Base-by-base conservation (phyloP, 2,113 vertebrate genomes). In the Ondatra zibethicus region DNA sequence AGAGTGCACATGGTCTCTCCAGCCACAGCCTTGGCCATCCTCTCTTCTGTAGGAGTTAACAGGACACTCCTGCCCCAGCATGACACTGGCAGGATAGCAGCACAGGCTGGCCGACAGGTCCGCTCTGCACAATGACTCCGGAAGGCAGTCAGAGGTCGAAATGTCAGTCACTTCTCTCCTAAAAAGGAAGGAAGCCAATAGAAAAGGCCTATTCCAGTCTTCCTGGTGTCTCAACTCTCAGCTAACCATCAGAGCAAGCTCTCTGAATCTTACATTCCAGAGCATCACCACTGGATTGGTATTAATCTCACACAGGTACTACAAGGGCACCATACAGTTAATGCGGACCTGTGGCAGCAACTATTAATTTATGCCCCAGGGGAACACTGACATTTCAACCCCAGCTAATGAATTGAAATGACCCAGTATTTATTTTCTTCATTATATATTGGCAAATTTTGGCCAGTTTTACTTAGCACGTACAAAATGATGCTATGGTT, bases 21-120 rank as follows among this genome's bases (percentile, higher is more conserved):
- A 84, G 91, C 95, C 72, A 25, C 86, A 87, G 31, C 89, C 94
- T 96, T 77, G 94, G 96, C 96, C 96, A 97, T 96, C 97, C 96
- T 70, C 91, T 89, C 73, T 96, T 42, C 87, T 88, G 80, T 88
- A 68, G 88, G 92, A 96, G 88, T 96, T 91, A 97, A 85, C 94
- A n/a, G 25, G 70, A 87, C 88, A 93, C 89, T 93, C 29, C 93
- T 97, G 95, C 97, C 97, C 94, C 80, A 3, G 94, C 47, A 7
- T 27, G 27, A 36, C 33, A 25, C 25, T 58, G 27, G n/a, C 39
- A 2, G 86, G 63, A 58, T 52, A 52, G 58, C 27, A 58, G 55
- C 5, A 58, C 19, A 58, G 55, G 55, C 17, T 58, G 5, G 55
- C 19, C 1, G 5, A 58, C 55, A 2, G 72, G 47, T 76, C 12